Percentiles rank a stretch among this genome's conserved stretches.
phyloP scores from a whole-genome alignment of 1,140 invertebrate genomes.

The Bombus consobrinus region DNA sequence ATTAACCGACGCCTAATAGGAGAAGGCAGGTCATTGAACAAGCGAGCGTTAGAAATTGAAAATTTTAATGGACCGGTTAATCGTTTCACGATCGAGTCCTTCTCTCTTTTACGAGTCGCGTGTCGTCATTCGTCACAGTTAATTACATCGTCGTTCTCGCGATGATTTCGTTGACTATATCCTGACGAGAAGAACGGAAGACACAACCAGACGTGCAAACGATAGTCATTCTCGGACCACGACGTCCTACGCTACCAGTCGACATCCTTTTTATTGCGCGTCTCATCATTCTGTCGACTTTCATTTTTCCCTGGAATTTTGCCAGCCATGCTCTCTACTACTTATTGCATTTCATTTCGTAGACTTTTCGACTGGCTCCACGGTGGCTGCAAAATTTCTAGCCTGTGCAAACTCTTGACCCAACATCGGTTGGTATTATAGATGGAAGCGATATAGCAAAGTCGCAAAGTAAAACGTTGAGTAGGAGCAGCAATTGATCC shows the following conservation, averaged over 20 bases:
- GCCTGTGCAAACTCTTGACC: conserved; percentile 7
- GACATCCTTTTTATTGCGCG: conserved; percentile 19
- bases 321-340: neutral
- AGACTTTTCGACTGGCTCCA: conserved; percentile 13
- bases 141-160: conserved; percentile 17
- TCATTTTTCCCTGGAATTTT: conserved; percentile 37
- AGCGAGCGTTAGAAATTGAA: neutral
- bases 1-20: neutral
- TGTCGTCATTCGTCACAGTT: conserved; percentile 2
- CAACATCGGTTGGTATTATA: neutral
- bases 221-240: neutral
- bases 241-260: neutral
- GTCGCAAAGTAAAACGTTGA: neutral
- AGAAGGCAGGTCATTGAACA: neutral
- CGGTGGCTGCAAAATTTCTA: conserved; percentile 1
- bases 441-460: neutral
- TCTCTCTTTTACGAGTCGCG: neutral
- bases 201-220: neutral
- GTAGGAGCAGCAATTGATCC: neutral
- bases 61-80: neutral
- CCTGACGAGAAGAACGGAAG: too few relatives aligned
- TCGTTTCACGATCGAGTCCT: neutral
- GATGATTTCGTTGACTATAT: neutral
- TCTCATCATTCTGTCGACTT: conserved; percentile 8
- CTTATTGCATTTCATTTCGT: conserved; percentile 32